Percentiles rank a stretch among this genome's conserved stretches.
These are phyloP conservation scores for Epinephelus cyanopodus DNA, from an alignment of 2,113 vertebrate species.

Conservation along the genomic window DNA sequence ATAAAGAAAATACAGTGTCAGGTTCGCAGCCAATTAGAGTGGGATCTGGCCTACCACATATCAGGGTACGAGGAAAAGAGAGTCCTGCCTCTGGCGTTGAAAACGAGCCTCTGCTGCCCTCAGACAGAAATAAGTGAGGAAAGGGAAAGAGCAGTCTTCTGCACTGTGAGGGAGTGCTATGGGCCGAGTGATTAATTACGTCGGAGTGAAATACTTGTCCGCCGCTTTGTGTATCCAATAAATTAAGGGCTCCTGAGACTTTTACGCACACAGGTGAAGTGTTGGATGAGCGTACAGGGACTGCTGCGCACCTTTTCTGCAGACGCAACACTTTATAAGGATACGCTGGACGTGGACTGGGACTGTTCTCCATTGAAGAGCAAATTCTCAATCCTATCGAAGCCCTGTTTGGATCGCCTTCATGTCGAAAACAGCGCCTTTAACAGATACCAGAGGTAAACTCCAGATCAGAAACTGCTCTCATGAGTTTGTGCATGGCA, in stretches of 20 bases:
- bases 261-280: conserved; percentile 78
- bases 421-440: conserved; percentile 67
- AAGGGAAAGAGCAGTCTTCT: conserved; percentile 55
- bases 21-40: conserved; percentile 78
- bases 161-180: conserved; percentile 61
- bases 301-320: conserved; percentile 61
- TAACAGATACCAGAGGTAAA: conserved; percentile 73
- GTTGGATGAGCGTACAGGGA: conserved; percentile 58
- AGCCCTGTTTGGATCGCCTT: conserved; percentile 54
- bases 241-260: conserved; percentile 81
- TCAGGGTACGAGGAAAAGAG: conserved; percentile 49
- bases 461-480: neutral
- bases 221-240: conserved; percentile 77
- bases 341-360: conserved; percentile 45
- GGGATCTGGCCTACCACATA: conserved; percentile 42
- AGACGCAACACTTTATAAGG: conserved; percentile 67
- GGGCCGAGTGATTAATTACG: conserved; percentile 83
- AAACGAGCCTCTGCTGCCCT: conserved; percentile 68
- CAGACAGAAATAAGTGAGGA: conserved; percentile 67
- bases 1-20: conserved; percentile 63
- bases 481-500: neutral
- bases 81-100: conserved; percentile 79
- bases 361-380: conserved; percentile 37
- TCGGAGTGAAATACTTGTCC: conserved; percentile 69
- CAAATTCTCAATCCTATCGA: neutral